Conservation (phyloP, 2,888 invertebrate species). For the Psylliodes chrysocephalus region DNA sequence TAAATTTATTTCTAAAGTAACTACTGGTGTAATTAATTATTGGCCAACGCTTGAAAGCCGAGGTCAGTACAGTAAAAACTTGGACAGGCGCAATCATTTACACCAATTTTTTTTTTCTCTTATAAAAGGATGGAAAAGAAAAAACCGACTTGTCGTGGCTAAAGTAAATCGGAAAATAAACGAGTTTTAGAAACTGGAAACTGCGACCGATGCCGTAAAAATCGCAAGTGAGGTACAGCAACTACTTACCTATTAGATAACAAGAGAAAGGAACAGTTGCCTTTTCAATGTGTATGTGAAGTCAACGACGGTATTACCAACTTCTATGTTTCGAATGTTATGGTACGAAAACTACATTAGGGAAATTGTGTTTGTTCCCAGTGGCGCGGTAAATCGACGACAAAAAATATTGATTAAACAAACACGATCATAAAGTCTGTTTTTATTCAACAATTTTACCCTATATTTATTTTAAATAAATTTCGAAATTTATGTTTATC, state of each 20-base stretch:
- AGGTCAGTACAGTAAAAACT: no score
- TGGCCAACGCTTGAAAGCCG: no score
- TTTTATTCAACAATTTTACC: no score
- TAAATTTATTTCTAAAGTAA: no score
- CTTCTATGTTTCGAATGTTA: constrained; percentile 26
- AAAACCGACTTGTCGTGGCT: not conserved
- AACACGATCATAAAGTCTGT: no score
- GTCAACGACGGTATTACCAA: constrained; percentile 30
- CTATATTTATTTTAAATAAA: no score
- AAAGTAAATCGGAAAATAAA: constrained; percentile 8
- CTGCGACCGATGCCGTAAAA: constrained; percentile 22
- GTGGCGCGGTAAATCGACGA: not conserved
- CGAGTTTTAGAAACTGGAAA: constrained; percentile 10
- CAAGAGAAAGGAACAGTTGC: constrained; percentile 26
- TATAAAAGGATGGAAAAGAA: no score
- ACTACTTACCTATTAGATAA: constrained; percentile 20
- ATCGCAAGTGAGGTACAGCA: constrained; percentile 22
- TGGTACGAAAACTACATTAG: constrained; percentile 27
- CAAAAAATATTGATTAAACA: no score
- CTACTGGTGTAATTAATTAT: no score
- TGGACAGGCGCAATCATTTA: no score
- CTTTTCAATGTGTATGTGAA: constrained; percentile 28
- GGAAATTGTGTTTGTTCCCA: constrained; percentile 27
- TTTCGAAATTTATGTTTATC: no score
- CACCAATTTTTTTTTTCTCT: no score